phyloP scores from a whole-genome alignment of 1,140 invertebrate species.

The Zophobas morio region DNA sequence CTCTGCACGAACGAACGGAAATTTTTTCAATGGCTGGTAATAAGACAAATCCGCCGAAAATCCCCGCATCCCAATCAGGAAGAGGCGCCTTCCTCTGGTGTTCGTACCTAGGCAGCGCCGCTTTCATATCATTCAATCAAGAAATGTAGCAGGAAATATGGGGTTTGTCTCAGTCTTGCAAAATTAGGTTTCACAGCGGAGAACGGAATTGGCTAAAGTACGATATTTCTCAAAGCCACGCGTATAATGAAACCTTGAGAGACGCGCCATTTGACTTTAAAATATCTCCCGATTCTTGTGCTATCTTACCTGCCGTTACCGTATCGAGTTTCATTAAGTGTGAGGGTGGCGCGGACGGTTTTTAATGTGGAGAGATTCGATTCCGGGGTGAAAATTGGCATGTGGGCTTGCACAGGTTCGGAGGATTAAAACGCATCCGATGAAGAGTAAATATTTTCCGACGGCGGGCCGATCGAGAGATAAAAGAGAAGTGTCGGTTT shows the following conservation, averaged over 20 bases:
- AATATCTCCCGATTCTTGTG: slow-evolving; percentile 57
- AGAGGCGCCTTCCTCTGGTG: slow-evolving; percentile 12
- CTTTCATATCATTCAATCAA: slow-evolving; percentile 63
- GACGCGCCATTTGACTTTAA: slow-evolving; percentile 58
- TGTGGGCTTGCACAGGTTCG: neutral
- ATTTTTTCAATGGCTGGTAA: slow-evolving; percentile 44
- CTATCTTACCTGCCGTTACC: slow-evolving; percentile 51
- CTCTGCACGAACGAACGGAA: neutral
- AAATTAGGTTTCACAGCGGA: slow-evolving; percentile 60
- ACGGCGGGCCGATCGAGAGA: neutral
- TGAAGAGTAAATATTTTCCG: slow-evolving; percentile 25
- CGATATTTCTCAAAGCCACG: slow-evolving; percentile 61
- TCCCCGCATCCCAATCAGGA: slow-evolving; percentile 39
- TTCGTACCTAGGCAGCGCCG: slow-evolving; percentile 28
- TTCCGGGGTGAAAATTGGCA: neutral
- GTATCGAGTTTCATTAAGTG: slow-evolving; percentile 32
- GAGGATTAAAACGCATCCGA: neutral
- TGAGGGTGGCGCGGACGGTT: neutral
- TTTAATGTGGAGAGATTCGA: slow-evolving; percentile 1
- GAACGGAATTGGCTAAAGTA: slow-evolving; percentile 60
- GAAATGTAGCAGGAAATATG: slow-evolving; percentile 62
- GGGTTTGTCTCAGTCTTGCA: slow-evolving; percentile 61
- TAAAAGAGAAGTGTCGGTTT: neutral
- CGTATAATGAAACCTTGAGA: slow-evolving; percentile 59
- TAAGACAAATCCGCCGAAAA: slow-evolving; percentile 50